Percentiles rank a stretch among this genome's conserved stretches.
Evolutionary conservation across 1,140 invertebrate genomes (phyloP).

Genomic region (Lasioglossum albipes): DNA sequence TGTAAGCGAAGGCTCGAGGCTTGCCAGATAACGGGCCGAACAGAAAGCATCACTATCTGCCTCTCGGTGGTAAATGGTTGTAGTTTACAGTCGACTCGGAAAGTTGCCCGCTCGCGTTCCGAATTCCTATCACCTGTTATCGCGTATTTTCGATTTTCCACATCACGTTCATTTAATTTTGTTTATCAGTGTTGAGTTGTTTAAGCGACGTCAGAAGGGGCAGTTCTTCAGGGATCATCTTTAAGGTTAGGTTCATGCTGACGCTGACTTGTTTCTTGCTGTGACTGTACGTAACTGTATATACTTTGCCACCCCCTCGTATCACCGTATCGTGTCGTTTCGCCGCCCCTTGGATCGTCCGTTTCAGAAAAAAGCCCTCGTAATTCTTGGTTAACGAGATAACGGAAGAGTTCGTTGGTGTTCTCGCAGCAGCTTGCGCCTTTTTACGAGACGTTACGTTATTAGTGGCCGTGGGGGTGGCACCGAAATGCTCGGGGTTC

Average conservation of each 20-base stretch:
- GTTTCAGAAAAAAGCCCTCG: slow-evolving; percentile 14
- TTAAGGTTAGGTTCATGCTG: too few species aligned
- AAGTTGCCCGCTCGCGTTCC: too few species aligned
- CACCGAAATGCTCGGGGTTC: neutral
- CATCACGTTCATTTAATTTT: too few species aligned
- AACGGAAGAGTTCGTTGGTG: too few species aligned
- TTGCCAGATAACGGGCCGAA: neutral
- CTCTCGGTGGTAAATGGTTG: slow-evolving; percentile 25
- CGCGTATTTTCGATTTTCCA: too few species aligned
- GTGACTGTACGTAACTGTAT: slow-evolving; percentile 13
- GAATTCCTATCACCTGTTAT: too few species aligned
- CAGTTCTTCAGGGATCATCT: too few species aligned
- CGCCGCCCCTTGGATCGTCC: slow-evolving; percentile 1
- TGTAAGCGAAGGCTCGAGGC: neutral
- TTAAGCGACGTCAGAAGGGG: too few species aligned
- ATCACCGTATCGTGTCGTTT: neutral
- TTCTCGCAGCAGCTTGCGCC: neutral
- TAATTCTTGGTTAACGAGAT: slow-evolving; percentile 8
- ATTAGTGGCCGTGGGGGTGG: neutral
- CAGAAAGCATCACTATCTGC: slow-evolving; percentile 19
- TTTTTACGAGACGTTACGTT: too few species aligned
- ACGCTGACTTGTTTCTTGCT: too few species aligned
- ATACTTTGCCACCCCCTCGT: slow-evolving; percentile 29
- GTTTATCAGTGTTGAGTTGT: too few species aligned
- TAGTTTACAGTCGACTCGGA: neutral